Percentiles rank a stretch among this genome's conserved stretches.
Conservation (phyloP, 2,888 invertebrate genomes). For the Aphodius sticticus region DNA sequence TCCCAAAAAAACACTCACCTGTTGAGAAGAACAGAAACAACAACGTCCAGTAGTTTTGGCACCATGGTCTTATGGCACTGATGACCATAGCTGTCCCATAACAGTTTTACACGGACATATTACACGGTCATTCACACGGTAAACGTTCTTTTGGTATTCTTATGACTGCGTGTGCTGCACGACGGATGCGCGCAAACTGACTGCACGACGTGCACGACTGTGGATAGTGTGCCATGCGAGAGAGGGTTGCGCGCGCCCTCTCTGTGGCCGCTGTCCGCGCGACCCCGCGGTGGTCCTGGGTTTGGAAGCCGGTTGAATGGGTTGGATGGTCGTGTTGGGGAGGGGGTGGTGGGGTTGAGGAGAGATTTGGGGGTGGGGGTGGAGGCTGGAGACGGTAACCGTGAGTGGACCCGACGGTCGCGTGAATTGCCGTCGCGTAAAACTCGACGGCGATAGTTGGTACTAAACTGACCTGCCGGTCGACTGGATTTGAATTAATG, state of each 20-base stretch:
- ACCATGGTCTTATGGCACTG: slow-evolving; percentile 35
- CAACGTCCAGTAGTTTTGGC: slow-evolving; percentile 29
- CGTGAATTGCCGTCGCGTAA: background rate
- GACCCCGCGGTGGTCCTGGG: background rate
- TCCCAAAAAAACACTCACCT: slow-evolving; percentile 26
- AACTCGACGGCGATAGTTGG: background rate
- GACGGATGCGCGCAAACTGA: slow-evolving; percentile 17
- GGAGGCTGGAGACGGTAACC: background rate
- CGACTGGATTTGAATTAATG: background rate
- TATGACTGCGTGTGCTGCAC: background rate
- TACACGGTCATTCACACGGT: background rate
- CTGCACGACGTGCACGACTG: slow-evolving; percentile 10
- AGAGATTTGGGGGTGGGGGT: background rate
- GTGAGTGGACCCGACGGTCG: background rate
- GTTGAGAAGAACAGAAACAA: slow-evolving; percentile 32
- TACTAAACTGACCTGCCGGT: background rate
- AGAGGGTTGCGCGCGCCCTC: slow-evolving; percentile 24
- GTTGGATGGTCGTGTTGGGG: background rate
- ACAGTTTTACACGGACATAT: slow-evolving; percentile 12
- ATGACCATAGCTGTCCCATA: slow-evolving; percentile 33
- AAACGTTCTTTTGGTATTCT: background rate
- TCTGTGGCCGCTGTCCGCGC: background rate
- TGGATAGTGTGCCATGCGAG: slow-evolving; percentile 10
- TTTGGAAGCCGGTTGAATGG: slow-evolving; percentile 17
- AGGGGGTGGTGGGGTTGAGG: background rate